These are phyloP conservation scores for Macaria liturata DNA, from an alignment of 2,888 invertebrate species.

Conservation along the genomic window DNA sequence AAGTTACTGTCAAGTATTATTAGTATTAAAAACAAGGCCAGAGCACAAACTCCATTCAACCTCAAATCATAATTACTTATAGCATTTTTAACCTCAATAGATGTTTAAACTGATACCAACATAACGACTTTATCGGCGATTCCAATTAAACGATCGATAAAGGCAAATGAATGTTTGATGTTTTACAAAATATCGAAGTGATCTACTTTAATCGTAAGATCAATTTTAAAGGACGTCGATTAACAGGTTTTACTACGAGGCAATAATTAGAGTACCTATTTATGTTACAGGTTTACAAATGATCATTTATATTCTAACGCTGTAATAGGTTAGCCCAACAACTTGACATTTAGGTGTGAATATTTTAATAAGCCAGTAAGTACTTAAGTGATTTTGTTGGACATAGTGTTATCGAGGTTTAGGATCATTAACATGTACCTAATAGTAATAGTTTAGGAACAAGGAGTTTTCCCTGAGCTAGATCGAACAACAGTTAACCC, in stretches of 20 bases:
- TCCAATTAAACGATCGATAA: constrained; percentile 17
- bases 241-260: constrained; percentile 10
- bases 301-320: constrained; percentile 7
- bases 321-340: neutral
- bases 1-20: too few species aligned
- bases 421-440: too few species aligned
- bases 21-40: too few species aligned
- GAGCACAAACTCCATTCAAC: too few species aligned
- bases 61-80: too few species aligned
- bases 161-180: constrained; percentile 20
- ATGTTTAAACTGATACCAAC: neutral
- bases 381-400: too few species aligned
- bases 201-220: constrained; percentile 10
- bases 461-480: too few species aligned
- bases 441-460: too few species aligned
- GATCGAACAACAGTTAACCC: neutral
- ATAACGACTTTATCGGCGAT: constrained; percentile 10
- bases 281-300: constrained; percentile 12
- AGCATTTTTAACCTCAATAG: too few species aligned
- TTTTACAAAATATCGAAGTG: constrained; percentile 17
- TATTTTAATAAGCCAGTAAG: neutral
- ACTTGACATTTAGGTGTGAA: constrained; percentile 11
- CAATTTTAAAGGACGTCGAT: constrained; percentile 9
- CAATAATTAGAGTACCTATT: constrained; percentile 18
- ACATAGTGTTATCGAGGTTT: too few species aligned